Evolutionary conservation across 2,888 invertebrate genomes (phyloP).

Genomic region (Clistopyga incitator): DNA sequence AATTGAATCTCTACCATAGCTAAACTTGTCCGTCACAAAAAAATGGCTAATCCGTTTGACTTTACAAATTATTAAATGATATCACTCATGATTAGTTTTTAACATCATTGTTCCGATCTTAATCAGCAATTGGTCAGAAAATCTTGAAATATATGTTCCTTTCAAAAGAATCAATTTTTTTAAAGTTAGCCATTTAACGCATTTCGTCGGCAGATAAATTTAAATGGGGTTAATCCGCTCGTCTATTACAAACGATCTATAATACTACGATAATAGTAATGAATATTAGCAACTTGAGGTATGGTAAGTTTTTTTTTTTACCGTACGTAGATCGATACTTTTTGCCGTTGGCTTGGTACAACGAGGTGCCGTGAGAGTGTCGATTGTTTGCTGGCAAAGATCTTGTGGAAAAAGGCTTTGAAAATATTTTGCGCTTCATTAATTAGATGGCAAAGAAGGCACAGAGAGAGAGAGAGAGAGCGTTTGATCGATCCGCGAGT

Average conservation of each 20-base stretch:
- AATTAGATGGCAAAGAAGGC: slow-evolving; percentile 3
- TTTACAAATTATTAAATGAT: neutral
- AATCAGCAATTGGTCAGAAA: too few relatives aligned
- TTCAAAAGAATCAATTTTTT: too few relatives aligned
- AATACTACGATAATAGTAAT: slow-evolving; percentile 9
- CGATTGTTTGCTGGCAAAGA: slow-evolving; percentile 15
- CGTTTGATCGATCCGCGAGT: slow-evolving; percentile 1
- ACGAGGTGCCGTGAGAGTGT: slow-evolving; percentile 6
- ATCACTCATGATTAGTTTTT: neutral
- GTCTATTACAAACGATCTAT: slow-evolving; percentile 6
- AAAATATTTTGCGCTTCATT: slow-evolving; percentile 59
- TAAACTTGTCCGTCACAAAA: neutral
- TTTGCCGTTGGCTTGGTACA: neutral
- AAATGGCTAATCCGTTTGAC: neutral
- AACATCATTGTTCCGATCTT: neutral
- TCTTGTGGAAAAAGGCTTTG: slow-evolving; percentile 68
- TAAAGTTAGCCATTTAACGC: too few relatives aligned
- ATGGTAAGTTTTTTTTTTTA: slow-evolving; percentile 48
- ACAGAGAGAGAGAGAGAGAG: slow-evolving; percentile 8
- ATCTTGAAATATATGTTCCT: too few relatives aligned
- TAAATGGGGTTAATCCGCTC: neutral
- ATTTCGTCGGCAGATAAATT: neutral
- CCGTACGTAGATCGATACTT: slow-evolving; percentile 15
- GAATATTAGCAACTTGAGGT: slow-evolving; percentile 20
- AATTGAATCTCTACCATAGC: neutral